Evolutionary conservation across 1,140 invertebrate genomes (phyloP), one percentile per base, ranked within the genome.

Genomic region (Diachasma alloeum): DNA sequence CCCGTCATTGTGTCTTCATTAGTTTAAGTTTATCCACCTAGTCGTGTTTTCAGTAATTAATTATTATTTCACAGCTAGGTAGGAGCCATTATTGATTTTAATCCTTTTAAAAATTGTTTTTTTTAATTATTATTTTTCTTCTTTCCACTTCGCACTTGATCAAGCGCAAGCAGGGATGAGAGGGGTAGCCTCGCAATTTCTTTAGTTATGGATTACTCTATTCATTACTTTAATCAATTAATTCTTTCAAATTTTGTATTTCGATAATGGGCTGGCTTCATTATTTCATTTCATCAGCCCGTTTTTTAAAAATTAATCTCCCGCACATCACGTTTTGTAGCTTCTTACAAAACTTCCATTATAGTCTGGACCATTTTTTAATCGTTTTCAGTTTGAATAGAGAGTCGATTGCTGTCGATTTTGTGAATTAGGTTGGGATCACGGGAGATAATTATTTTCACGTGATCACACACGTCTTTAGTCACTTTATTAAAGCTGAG

Each of bases 261-360:
- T 63, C 19, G 24, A 26, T 63, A 63, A 26, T 63, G 59, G 59
- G 59, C 24, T 63, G n/a, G 13, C 6, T 4, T 56, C 39, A 56
- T 56, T 56, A 56, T 63, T 63, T 59, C 53, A 19, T 37, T 37
- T 31, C 31, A 31, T 31, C 31, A 31, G 31, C 31, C 31, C 31
- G 31, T 31, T 31, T 31, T 31, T 31, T 31, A 3, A 3, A 31
- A 31, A 31, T 77, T 71, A 69, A 48, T 56, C 46, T 66, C 67
- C 39, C 11, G 81, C 77, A 78, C 71, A 78, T 81, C 69, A 76
- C 78, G 78, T 79, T 81, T 85, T 84, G 68, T 56, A 80, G 84
- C 86, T 87, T 86, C 81, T 88, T 88, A 89, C 86, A 87, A 88
- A 88, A 89, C 86, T 87, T 84, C 83, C 85, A 87, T 86, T 87